These are phyloP conservation scores for Corythornis cristatus DNA, from an alignment of 2,113 vertebrate species.

Conservation along the genomic window DNA sequence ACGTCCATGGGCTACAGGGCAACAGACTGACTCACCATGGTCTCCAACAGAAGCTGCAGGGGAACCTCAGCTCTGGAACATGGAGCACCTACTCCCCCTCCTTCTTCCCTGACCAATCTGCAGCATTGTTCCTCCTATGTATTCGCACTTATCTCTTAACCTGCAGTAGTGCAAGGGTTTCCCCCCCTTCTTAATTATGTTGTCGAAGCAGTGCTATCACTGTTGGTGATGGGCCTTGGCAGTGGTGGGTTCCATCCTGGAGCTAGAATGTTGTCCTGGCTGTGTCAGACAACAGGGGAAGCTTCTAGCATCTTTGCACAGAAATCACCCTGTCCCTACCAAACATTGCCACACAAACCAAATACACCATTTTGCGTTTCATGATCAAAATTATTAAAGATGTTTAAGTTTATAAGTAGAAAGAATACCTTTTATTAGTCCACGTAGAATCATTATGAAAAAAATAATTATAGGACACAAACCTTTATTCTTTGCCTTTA, in stretches of 20 bases:
- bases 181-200: background rate
- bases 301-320: background rate
- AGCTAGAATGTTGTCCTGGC: background rate
- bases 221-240: background rate
- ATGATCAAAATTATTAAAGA: background rate
- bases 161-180: background rate
- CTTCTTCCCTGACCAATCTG: background rate
- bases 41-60: background rate
- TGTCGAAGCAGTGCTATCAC: background rate
- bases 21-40: background rate
- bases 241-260: background rate
- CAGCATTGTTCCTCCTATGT: background rate
- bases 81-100: background rate
- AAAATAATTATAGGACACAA: background rate
- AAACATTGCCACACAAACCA: background rate
- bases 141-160: background rate
- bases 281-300: background rate
- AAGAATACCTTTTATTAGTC: background rate
- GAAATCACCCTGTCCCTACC: background rate
- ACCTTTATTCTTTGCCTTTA: background rate
- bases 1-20: background rate
- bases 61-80: background rate
- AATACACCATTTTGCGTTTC: background rate
- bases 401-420: background rate
- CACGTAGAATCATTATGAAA: background rate